phyloP scores from a whole-genome alignment of 1,140 invertebrate genomes.

The Ephestia elutella region DNA sequence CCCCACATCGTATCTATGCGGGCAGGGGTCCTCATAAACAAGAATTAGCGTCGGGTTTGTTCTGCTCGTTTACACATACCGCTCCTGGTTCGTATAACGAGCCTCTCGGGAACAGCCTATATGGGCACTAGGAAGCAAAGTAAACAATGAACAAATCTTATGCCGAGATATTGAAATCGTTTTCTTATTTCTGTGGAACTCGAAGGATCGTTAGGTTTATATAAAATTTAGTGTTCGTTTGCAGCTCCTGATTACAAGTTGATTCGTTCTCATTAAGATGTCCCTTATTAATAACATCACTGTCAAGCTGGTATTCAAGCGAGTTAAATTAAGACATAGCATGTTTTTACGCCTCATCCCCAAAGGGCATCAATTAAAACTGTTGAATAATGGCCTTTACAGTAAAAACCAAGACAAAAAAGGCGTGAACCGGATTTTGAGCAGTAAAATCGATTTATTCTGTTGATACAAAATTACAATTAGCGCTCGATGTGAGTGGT shows the following conservation, averaged over 20 bases:
- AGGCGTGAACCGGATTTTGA: conserved; percentile 28
- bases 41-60: conserved; percentile 65
- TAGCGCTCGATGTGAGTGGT: conserved; percentile 21
- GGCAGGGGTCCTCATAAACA: conserved; percentile 59
- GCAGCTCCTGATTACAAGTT: background rate
- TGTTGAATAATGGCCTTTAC: conserved; percentile 19
- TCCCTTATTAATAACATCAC: background rate
- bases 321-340: conserved; percentile 22
- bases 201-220: conserved; percentile 7
- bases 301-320: conserved; percentile 13
- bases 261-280: background rate
- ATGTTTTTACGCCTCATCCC: conserved; percentile 15
- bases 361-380: conserved; percentile 23
- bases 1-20: conserved; percentile 46
- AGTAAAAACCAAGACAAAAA: conserved; percentile 18
- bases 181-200: conserved; percentile 18
- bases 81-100: conserved; percentile 62
- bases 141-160: conserved; percentile 49
- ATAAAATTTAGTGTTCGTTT: background rate
- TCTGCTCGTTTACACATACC: conserved; percentile 68
- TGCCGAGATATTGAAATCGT: conserved; percentile 28
- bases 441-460: conserved; percentile 35
- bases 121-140: conserved; percentile 54
- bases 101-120: conserved; percentile 47
- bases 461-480: conserved; percentile 32